These are phyloP conservation scores for Epinephelus awoara DNA, from an alignment of 2,797 vertebrate genomes.

Conservation along the genomic window DNA sequence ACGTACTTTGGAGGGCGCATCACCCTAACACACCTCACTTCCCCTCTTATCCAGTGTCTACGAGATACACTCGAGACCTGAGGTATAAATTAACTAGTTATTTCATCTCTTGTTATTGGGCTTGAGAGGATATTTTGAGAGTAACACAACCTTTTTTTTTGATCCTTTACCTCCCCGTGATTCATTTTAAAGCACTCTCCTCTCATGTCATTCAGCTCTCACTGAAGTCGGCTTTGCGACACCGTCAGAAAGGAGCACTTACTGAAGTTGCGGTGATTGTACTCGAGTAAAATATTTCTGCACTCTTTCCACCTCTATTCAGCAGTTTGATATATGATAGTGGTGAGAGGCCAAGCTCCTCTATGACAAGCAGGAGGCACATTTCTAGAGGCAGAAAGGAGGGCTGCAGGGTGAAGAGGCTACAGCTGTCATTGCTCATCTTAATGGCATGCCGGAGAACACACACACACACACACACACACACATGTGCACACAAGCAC, in stretches of 20 bases:
- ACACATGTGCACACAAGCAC: slow-evolving; percentile 1
- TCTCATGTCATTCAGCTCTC: slow-evolving; percentile 50
- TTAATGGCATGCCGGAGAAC: slow-evolving; percentile 72
- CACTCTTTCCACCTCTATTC: slow-evolving; percentile 70
- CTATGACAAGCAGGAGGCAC: slow-evolving; percentile 72
- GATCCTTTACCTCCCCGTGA: slow-evolving; percentile 52
- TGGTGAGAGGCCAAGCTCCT: slow-evolving; percentile 73
- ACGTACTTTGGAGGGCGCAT: slow-evolving; percentile 27
- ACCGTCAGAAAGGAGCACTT: slow-evolving; percentile 58
- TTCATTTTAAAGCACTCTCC: slow-evolving; percentile 55
- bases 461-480: slow-evolving; percentile 12
- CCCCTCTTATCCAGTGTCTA: slow-evolving; percentile 26
- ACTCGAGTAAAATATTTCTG: slow-evolving; percentile 76
- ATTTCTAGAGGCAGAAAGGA: slow-evolving; percentile 76
- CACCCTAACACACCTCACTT: slow-evolving; percentile 33
- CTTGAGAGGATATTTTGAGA: slow-evolving; percentile 54
- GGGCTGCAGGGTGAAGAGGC: slow-evolving; percentile 79
- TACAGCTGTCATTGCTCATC: slow-evolving; percentile 87
- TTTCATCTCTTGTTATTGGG: slow-evolving; percentile 54
- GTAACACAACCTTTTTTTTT: slow-evolving; percentile 45
- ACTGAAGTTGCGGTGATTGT: slow-evolving; percentile 62
- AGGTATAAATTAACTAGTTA: slow-evolving; percentile 69
- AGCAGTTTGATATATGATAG: slow-evolving; percentile 75
- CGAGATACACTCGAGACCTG: slow-evolving; percentile 56
- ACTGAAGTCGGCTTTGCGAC: slow-evolving; percentile 31